Evolutionary conservation across 1,140 invertebrate genomes (phyloP).

Genomic region (Drosophila bipectinata): DNA sequence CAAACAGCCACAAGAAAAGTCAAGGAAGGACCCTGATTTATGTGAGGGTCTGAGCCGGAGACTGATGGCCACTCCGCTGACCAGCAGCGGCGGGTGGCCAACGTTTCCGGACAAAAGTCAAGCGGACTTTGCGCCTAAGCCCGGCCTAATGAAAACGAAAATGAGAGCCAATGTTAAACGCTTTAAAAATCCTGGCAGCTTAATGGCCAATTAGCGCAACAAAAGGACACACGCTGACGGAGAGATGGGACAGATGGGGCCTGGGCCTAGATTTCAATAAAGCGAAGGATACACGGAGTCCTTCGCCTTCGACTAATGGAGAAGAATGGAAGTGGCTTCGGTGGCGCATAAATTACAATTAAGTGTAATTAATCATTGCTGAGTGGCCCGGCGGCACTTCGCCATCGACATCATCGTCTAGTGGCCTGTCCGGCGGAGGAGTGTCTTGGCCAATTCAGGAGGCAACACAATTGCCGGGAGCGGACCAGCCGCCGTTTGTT

Average conservation of each 20-base stretch:
- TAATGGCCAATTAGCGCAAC: constrained; percentile 73
- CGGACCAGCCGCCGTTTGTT: constrained; percentile 68
- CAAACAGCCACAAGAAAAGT: constrained; percentile 54
- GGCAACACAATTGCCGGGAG: constrained; percentile 33
- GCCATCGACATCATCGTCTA: constrained; percentile 35
- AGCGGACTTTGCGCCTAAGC: constrained; percentile 25
- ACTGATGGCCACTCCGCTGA: constrained; percentile 39
- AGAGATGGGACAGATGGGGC: constrained; percentile 6
- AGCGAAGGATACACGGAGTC: constrained; percentile 32
- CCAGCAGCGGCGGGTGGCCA: constrained; percentile 55
- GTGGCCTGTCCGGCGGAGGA: constrained; percentile 1
- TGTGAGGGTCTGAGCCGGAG: constrained; percentile 16
- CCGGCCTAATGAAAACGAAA: constrained; percentile 49
- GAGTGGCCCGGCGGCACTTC: constrained; percentile 46
- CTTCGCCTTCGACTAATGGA: constrained; percentile 44
- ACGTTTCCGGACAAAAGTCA: constrained; percentile 40
- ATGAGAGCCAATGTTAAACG: constrained; percentile 39
- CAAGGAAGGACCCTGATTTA: constrained; percentile 65
- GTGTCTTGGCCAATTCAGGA: constrained; percentile 39
- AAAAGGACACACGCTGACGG: constrained; percentile 31
- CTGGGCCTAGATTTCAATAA: constrained; percentile 67
- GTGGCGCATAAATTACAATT: constrained; percentile 76
- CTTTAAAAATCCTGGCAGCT: constrained; percentile 57
- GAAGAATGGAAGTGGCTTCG: constrained; percentile 38
- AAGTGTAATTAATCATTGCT: constrained; percentile 79